A percentile compares a stretch with the other conserved stretches of the same genome.
phyloP scores from a whole-genome alignment of 2,888 invertebrate genomes.

The Oligia strigilis region DNA sequence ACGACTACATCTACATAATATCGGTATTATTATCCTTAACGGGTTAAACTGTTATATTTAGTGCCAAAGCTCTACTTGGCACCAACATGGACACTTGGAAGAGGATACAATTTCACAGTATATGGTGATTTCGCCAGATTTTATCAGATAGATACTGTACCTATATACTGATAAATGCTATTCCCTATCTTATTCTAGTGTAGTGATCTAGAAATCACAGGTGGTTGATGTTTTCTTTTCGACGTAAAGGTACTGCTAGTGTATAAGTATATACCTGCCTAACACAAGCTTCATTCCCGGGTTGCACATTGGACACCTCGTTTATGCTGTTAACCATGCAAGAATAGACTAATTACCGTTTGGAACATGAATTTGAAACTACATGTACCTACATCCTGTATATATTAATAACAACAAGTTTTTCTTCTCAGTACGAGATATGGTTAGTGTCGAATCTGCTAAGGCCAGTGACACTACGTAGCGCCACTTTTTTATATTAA shows the following conservation, averaged over 20 bases:
- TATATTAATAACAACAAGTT: conserved; percentile 25
- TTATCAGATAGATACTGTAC: conserved; percentile 7
- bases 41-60: conserved; percentile 61
- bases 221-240: neutral
- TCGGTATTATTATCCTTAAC: conserved; percentile 60
- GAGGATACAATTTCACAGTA: conserved; percentile 41
- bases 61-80: conserved; percentile 57
- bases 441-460: conserved; percentile 66
- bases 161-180: neutral
- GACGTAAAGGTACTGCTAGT: neutral
- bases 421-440: conserved; percentile 49
- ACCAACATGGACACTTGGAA: conserved; percentile 34
- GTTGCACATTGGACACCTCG: conserved; percentile 7
- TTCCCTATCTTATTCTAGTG: neutral
- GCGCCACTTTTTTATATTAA: conserved; percentile 86
- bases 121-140: conserved; percentile 23
- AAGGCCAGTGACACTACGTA: conserved; percentile 85
- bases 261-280: neutral
- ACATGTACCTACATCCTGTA: conserved; percentile 23
- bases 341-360: conserved; percentile 32
- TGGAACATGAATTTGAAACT: conserved; percentile 32
- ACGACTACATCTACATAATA: conserved; percentile 41
- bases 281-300: conserved; percentile 11
- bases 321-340: neutral
- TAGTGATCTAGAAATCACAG: conserved; percentile 9